Conservation (phyloP, 2,888 invertebrate species). For the Bedellia somnulentella region DNA sequence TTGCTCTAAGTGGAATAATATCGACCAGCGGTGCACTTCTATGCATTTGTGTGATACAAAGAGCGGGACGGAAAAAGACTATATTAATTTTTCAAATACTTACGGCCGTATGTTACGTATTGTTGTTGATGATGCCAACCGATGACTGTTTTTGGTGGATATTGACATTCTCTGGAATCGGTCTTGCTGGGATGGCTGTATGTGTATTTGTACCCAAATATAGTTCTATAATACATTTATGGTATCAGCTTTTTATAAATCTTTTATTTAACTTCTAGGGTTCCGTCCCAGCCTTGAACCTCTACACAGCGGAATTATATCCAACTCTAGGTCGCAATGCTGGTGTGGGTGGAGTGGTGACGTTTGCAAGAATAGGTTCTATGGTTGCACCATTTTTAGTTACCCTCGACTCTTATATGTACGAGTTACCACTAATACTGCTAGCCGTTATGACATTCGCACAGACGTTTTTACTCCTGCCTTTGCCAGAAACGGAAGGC, state of each 20-base stretch:
- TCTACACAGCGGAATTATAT: constrained; percentile 76
- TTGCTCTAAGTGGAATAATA: constrained; percentile 54
- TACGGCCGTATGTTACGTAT: constrained; percentile 48
- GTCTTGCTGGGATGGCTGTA: constrained; percentile 68
- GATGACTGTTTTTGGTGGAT: constrained; percentile 46
- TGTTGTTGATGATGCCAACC: constrained; percentile 48
- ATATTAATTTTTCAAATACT: constrained; percentile 44
- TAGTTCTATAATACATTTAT: too few relatives aligned
- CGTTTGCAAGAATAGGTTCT: constrained; percentile 77
- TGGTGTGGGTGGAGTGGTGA: constrained; percentile 73
- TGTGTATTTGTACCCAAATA: too few relatives aligned
- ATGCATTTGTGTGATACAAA: constrained; percentile 49
- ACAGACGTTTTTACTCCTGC: constrained; percentile 31
- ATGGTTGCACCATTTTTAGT: constrained; percentile 57
- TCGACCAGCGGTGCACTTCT: constrained; percentile 55
- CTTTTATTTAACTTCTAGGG: constrained; percentile 41
- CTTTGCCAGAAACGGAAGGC: constrained; percentile 48
- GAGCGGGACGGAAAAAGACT: constrained; percentile 50
- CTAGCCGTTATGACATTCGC: constrained; percentile 24
- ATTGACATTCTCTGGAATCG: constrained; percentile 61
- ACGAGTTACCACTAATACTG: constrained; percentile 29
- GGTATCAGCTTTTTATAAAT: too few relatives aligned
- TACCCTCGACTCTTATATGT: constrained; percentile 21
- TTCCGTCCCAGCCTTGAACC: constrained; percentile 62
- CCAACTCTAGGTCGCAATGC: constrained; percentile 78